Base-by-base conservation (phyloP, 2,797 vertebrate species). In the Gymnothorax javanicus region DNA sequence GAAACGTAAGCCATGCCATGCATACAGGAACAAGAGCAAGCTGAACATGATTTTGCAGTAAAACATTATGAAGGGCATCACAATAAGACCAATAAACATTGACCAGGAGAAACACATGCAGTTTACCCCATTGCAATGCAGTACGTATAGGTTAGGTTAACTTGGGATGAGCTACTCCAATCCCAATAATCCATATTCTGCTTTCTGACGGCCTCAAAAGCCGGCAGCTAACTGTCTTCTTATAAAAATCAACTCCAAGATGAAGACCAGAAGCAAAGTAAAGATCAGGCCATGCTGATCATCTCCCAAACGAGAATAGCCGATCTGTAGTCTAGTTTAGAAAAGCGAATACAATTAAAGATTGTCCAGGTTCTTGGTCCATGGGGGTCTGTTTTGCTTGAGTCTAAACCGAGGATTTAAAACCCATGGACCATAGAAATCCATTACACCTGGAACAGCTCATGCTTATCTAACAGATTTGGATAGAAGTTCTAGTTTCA, bases 1-100 rank as follows among this genome's bases (percentile, higher is more conserved):
- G n/a, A 82, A 86, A 86, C 17, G 25, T 2, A 67, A 69, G 15
- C 81, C 60, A 62, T 79, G 23, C 60, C 25, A 60, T 60, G 56
- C 58, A 56, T 56, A 86, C 75, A 56, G 50, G 4, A 20, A n/a
- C 77, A 81, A 81, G 50, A 52, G 52, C 11, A 56, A 54, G 25
- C 17, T 81, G 20, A 56, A 54, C 7, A 79, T 7, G 9, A 54
- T 54, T 71, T 11, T 60, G 17, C 33, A 15, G 5, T 20, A 43
- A 58, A 52, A 13, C 54, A 77, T 59, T 58, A 57, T 1, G 33
- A 43, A 43, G 2, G 33, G 15, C 7, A 43, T 79, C 11, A 86
- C 20, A 62, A 64, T 52, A 59, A 54, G 62, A 64, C 27, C 27
- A 56, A 82, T 58, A 56, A 17, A 56, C 64, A 85, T 56, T 73